Conservation (phyloP, 2,113 vertebrate species). For the Pomatostomus ruficeps region DNA sequence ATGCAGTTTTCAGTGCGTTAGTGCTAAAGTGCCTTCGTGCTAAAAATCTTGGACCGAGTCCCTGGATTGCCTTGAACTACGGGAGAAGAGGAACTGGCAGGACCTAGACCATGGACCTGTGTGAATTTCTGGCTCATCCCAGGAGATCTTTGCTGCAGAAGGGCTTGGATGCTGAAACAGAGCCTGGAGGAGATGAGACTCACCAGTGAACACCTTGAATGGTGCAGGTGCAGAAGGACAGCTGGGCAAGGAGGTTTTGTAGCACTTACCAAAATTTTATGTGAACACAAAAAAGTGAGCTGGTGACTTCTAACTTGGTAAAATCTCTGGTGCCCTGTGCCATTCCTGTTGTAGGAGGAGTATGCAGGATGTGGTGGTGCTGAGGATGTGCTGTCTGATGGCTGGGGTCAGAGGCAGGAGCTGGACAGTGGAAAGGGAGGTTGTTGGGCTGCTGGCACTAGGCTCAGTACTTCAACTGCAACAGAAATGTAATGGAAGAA, state of each 20-base stretch:
- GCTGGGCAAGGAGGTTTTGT: not conserved
- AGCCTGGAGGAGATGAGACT: not conserved
- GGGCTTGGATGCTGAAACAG: not conserved
- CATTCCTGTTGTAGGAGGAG: not conserved
- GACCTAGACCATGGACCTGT: not conserved
- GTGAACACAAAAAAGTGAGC: not conserved
- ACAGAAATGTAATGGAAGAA: not conserved
- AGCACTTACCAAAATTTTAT: rapidly evolving
- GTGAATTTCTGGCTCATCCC: not conserved
- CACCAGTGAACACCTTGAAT: too few species aligned
- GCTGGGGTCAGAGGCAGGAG: not conserved
- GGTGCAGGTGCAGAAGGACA: not conserved
- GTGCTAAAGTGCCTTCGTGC: not conserved
- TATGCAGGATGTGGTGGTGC: not conserved
- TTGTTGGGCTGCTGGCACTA: not conserved
- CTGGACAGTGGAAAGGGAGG: not conserved
- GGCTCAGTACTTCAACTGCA: not conserved
- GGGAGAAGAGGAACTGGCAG: not conserved
- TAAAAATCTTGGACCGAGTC: not conserved
- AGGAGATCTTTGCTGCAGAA: not conserved
- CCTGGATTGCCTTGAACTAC: not conserved
- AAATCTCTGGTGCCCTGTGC: not conserved
- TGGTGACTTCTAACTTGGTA: not conserved
- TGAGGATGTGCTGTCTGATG: not conserved
- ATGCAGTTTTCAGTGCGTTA: not conserved